Base-by-base conservation (phyloP, 2,888 invertebrate species). In the Campoplex nolae region DNA sequence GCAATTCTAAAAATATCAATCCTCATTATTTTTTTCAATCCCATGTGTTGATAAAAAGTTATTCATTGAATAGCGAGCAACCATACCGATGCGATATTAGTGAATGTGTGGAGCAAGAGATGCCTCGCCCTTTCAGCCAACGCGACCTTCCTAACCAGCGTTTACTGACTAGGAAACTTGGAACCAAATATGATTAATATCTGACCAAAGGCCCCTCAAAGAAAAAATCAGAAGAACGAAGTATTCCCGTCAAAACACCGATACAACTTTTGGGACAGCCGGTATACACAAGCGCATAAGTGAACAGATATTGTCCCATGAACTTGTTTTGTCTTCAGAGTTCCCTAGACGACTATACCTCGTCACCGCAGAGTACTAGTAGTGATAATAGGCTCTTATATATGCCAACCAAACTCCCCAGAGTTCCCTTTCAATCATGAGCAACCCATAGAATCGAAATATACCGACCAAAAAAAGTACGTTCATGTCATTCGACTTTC, bases 331-430 rank as follows among this genome's bases (percentile, higher is more conserved):
- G 54, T 83, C 76, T 73, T 45, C 54, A 48, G 65, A 56, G 80
- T 68, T 86, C 83, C 86, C 86, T 67, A 51, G 80, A 80, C 83
- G 51, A 62, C 86, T 75, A 83, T 76, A 71, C 54, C 79, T 83
- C 73, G 56, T 76, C 83, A 80, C 80, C 76, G 79, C 58, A 75
- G 67, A 28, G 38, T 71, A 75, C 28, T 51, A 48, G 65, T 16
- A 54, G 68, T 58, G 62, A 74, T 68, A 74, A 78, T 70, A 78
- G 83, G 77, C 83, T 83, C 68, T 80, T 76, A 76, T 42, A 77
- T 76, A 68, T 38, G 9, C 56, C 67, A 78, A 45, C 28, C 48
- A 35, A 65, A 54, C 51, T 65, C 62, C 71, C 51, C 38, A 62
- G 11, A 18, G 67, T 62, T 62, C 54, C 28, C 42, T 70, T 62